Base-by-base conservation (phyloP, 2,888 invertebrate genomes). In the Pomacea canaliculata region DNA sequence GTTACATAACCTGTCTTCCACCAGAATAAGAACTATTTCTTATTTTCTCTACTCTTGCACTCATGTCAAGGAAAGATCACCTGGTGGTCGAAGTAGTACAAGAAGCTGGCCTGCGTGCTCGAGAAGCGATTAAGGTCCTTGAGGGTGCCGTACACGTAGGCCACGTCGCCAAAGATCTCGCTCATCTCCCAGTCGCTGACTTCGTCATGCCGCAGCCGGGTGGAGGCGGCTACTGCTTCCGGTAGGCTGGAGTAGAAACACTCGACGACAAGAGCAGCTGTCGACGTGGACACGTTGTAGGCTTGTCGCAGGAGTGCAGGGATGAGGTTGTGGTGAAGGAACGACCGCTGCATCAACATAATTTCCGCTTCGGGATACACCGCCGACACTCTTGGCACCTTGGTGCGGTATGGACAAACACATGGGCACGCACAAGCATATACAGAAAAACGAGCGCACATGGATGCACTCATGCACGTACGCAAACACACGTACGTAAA, bases 51-150 rank as follows among this genome's bases (percentile, higher is more conserved):
- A 23, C 0, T 23, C 37, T 37, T 37, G 37, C 37, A 37, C 37
- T 37, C 37, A 37, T 5, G 37, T 37, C 37, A 37, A 5, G 37
- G 37, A 37, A 37, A 37, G 37, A 37, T 37, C 9, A 73, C 73
- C 73, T 73, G 73, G 19, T 73, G 67, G 46, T 73, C 73, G 56
- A 73, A 27, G 27, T 56, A 73, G 67, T 73, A 73, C 67, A 73
- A 48, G 67, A 46, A 73, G 67, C 67, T 65, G 59, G 67, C n/a
- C 59, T 73, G 67, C n/a, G 19, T 23, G n/a, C 5, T 13, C 63
- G 48, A 48, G 73, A 73, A 56, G 27, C 67, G 7, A 12, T 59
- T 23, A 27, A 73, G 48, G 48, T 56, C 37, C 48, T 51, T 18
- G 16, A 73, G 16, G 2, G 67, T 46, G 67, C 59, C 67, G 8